phyloP scores from a whole-genome alignment of 2,113 vertebrate genomes.

The Coptodon bakossiorum region DNA sequence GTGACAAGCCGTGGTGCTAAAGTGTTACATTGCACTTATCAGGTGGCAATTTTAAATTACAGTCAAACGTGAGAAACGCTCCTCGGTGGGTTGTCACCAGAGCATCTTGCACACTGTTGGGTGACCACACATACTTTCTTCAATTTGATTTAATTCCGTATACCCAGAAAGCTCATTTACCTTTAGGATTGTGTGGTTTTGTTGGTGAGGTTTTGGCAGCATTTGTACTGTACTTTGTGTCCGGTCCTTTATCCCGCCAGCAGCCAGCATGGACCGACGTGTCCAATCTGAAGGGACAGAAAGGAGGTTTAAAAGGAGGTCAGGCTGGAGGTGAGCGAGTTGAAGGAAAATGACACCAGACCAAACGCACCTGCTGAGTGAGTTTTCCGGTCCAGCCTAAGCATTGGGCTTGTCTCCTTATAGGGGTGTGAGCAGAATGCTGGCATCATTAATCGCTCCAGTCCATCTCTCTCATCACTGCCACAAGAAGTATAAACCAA shows the following conservation, averaged over 20 bases:
- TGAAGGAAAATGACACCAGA: not conserved
- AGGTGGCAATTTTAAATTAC: not conserved
- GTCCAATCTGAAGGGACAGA: not conserved
- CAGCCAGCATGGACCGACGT: not conserved
- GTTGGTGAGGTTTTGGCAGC: not conserved
- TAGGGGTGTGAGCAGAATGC: not conserved
- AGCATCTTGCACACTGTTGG: not conserved
- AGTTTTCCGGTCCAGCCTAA: not conserved
- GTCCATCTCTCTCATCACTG: not conserved
- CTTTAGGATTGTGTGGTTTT: not conserved
- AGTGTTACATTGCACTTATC: not conserved
- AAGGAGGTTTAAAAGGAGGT: not conserved
- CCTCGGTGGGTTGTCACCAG: accelerated
- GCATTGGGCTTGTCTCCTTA: not conserved
- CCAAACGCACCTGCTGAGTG: not conserved
- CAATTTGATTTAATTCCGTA: not conserved
- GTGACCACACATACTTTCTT: not conserved
- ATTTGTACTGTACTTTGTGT: accelerated
- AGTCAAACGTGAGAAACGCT: not conserved
- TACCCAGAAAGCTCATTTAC: not conserved
- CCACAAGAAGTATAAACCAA: not conserved
- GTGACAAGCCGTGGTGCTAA: not conserved
- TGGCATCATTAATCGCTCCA: not conserved
- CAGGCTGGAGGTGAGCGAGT: not conserved
- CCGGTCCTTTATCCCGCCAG: accelerated